Evolutionary conservation across 1,140 invertebrate genomes (phyloP).

Genomic region (Trichonephila clavipes): DNA sequence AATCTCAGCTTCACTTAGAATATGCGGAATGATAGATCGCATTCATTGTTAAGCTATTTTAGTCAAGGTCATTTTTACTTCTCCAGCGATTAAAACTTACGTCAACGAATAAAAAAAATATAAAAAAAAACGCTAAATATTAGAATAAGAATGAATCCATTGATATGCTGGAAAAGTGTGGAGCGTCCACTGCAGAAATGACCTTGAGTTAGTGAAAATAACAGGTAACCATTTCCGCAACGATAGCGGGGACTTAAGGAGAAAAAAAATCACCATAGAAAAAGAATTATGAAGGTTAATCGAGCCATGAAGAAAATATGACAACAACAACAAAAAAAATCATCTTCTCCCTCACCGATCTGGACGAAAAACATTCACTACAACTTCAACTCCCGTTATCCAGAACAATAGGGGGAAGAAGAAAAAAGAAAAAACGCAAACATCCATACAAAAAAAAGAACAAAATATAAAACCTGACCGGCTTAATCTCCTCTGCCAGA

Average conservation of each 20-base stretch:
- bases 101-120: no score
- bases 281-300: slow-evolving; percentile 4
- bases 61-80: no score
- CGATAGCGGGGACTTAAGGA: not conserved
- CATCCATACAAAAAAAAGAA: not conserved
- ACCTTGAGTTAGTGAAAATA: not conserved
- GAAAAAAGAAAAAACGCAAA: not conserved
- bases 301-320: not conserved
- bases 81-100: no score
- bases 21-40: no score
- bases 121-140: no score
- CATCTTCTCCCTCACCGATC: not conserved
- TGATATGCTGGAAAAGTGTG: not conserved
- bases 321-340: not conserved
- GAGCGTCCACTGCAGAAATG: not conserved
- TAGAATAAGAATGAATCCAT: no score
- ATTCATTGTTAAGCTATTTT: no score
- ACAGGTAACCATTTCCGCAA: not conserved
- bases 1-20: no score
- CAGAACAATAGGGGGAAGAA: not conserved
- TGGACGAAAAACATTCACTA: not conserved
- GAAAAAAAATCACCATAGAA: not conserved
- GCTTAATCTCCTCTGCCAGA: slow-evolving; percentile 38
- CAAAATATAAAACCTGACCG: not conserved
- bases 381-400: slow-evolving; percentile 10